Evolutionary conservation across 2,888 invertebrate species (phyloP).

Genomic region (Himalopsyche anomala): DNA sequence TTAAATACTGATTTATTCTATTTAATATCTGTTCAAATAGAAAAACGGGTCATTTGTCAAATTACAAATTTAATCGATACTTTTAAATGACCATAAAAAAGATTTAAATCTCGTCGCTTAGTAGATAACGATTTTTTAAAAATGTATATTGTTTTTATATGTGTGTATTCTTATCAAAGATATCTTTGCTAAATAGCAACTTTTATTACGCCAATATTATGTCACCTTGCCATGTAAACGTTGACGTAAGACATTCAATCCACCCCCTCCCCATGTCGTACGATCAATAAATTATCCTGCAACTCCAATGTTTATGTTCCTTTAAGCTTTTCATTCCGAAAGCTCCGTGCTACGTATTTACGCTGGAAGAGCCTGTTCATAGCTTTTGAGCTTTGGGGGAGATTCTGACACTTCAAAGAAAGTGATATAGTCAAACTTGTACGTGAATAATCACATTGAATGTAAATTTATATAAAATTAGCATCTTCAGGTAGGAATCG

Average conservation of each 20-base stretch:
- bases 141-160: no score
- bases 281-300: slow-evolving; percentile 41
- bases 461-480: slow-evolving; percentile 34
- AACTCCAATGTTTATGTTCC: slow-evolving; percentile 40
- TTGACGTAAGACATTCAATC: background rate
- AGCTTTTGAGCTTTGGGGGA: background rate
- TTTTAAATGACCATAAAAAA: no score
- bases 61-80: no score
- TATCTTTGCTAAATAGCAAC: no score
- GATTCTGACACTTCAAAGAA: slow-evolving; percentile 1
- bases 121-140: no score
- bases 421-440: slow-evolving; percentile 14
- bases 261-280: background rate
- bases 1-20: no score
- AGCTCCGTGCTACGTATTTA: slow-evolving; percentile 20
- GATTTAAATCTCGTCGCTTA: no score
- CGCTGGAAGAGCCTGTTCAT: background rate
- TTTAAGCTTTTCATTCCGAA: slow-evolving; percentile 41
- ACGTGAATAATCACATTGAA: slow-evolving; percentile 9
- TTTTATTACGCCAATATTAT: no score
- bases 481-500: slow-evolving; percentile 21
- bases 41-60: no score
- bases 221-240: no score
- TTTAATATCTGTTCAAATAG: no score
- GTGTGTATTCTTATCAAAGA: no score